Conservation (phyloP, 2,113 vertebrate genomes). For the Engystomops pustulosus region DNA sequence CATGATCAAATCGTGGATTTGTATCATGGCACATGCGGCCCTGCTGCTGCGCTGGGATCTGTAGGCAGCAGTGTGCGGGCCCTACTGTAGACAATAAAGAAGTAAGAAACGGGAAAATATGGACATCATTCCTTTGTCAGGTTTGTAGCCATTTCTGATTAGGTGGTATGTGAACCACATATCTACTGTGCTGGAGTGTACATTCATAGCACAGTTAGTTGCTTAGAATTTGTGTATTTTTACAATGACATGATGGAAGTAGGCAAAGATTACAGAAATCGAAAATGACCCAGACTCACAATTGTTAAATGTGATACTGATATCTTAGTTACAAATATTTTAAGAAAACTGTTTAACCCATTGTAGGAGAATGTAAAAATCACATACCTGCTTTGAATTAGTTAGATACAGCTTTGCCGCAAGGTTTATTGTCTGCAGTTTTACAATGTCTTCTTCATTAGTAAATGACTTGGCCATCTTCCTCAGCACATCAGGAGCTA, state of each 20-base stretch:
- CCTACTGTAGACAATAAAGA: too few relatives aligned
- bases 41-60: too few relatives aligned
- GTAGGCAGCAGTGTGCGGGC: too few relatives aligned
- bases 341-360: neutral
- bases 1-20: too few relatives aligned
- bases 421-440: constrained; percentile 94
- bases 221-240: neutral
- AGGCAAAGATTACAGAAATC: neutral
- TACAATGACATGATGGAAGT: neutral
- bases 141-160: too few relatives aligned
- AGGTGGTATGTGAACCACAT: too few relatives aligned
- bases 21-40: too few relatives aligned
- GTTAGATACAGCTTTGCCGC: constrained; percentile 97
- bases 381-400: constrained; percentile 87
- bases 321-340: neutral
- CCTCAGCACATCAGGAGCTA: constrained; percentile 91
- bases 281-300: neutral
- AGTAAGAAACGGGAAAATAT: too few relatives aligned
- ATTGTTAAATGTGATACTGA: neutral
- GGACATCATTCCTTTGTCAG: too few relatives aligned
- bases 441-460: constrained; percentile 95
- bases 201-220: too few relatives aligned
- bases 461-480: constrained; percentile 99
- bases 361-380: neutral
- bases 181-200: too few relatives aligned